phyloP scores from a whole-genome alignment of 2,888 invertebrate species.

The Anagyrus pseudococci region DNA sequence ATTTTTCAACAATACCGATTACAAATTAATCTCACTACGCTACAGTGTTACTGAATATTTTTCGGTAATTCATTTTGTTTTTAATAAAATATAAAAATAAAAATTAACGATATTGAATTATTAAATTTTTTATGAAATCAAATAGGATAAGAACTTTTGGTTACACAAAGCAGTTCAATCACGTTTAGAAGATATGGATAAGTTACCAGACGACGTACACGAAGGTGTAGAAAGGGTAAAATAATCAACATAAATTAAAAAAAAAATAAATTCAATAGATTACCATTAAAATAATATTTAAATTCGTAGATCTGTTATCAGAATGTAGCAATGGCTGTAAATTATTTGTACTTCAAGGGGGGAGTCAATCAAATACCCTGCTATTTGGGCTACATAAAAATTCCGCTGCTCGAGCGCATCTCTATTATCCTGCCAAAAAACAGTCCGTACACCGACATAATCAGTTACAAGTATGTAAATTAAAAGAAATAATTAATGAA shows the following conservation, averaged over 20 bases:
- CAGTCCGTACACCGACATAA: conserved; percentile 8
- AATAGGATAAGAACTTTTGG: background rate
- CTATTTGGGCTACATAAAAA: background rate
- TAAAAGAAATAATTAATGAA: background rate
- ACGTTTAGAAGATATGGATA: background rate
- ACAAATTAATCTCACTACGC: background rate
- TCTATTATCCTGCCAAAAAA: conserved; percentile 8
- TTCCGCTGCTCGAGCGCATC: background rate
- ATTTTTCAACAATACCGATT: background rate
- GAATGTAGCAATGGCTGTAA: no score
- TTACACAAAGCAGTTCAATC: background rate
- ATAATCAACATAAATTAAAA: no score
- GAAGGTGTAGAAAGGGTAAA: background rate
- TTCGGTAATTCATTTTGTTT: background rate
- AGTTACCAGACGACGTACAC: background rate
- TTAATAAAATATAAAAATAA: background rate
- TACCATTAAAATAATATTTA: no score
- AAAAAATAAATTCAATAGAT: no score
- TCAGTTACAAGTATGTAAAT: conserved; percentile 18
- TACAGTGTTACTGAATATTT: background rate
- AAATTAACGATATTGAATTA: background rate
- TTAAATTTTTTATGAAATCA: background rate
- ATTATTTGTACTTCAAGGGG: background rate
- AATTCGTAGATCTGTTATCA: no score
- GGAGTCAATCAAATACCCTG: background rate